A percentile compares a stretch with the other conserved stretches of the same genome.
phyloP scores from a whole-genome alignment of 2,113 vertebrate species.

The Aldabrachelys gigantea region DNA sequence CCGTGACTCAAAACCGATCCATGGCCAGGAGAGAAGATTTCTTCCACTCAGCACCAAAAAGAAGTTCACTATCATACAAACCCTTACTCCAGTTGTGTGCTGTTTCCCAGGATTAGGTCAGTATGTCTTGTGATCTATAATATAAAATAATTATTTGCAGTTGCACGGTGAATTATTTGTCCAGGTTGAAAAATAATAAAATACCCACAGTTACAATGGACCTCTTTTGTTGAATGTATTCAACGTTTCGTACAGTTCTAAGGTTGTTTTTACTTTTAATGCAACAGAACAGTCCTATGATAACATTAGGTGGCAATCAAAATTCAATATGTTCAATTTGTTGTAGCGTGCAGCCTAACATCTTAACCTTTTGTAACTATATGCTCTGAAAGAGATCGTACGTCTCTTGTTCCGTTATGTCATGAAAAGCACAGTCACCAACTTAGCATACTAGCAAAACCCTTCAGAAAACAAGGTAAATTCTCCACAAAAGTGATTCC shows the following conservation, averaged over 20 bases:
- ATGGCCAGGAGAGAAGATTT: background rate
- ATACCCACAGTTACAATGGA: background rate
- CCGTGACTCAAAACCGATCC: background rate
- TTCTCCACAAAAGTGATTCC: constrained; percentile 17
- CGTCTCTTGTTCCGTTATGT: constrained; percentile 13
- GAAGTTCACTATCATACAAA: background rate
- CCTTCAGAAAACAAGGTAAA: constrained; percentile 53
- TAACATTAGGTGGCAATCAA: background rate
- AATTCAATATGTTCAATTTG: constrained; percentile 48
- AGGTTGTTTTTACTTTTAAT: background rate
- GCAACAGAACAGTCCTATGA: background rate
- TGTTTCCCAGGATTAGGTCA: accelerated
- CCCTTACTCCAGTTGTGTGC: background rate
- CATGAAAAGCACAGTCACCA: constrained; percentile 33
- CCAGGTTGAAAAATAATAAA: background rate
- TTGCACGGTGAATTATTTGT: background rate
- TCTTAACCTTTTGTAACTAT: constrained; percentile 34
- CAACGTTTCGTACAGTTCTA: background rate
- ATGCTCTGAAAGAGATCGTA: constrained; percentile 10
- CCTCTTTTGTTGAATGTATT: background rate
- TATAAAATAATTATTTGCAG: background rate
- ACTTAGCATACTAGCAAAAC: constrained; percentile 57
- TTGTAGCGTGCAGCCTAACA: constrained; percentile 15
- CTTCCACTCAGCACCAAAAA: background rate
- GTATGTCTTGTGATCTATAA: background rate